Conservation (phyloP, 2,113 vertebrate genomes). For the Saimiri boliviensis region DNA sequence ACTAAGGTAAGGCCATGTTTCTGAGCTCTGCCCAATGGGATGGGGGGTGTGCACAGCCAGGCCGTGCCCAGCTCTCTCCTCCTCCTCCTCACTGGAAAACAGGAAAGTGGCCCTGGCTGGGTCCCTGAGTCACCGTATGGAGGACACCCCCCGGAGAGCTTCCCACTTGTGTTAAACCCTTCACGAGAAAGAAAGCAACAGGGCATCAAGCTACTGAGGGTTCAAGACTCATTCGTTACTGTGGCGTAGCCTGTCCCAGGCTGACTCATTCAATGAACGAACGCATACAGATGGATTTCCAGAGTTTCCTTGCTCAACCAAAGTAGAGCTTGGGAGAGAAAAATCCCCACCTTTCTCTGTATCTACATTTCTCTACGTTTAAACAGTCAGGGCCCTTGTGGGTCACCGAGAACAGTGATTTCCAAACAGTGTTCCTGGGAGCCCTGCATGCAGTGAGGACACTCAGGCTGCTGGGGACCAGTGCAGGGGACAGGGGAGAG, state of each 20-base stretch:
- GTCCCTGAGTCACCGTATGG: neutral
- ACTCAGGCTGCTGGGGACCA: fast-evolving
- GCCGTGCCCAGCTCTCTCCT: neutral
- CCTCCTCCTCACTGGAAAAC: neutral
- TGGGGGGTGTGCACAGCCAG: fast-evolving
- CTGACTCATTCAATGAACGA: too few relatives aligned
- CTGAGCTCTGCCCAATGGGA: fast-evolving
- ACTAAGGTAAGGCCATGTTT: fast-evolving
- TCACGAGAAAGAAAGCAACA: fast-evolving
- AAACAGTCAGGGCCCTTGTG: neutral
- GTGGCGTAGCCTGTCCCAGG: fast-evolving
- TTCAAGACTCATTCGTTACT: neutral
- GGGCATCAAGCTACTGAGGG: neutral
- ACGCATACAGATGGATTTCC: fast-evolving
- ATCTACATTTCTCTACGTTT: neutral
- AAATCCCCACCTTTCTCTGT: neutral
- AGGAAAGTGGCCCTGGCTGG: neutral
- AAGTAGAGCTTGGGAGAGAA: neutral
- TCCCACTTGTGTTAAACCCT: fast-evolving
- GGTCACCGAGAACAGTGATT: neutral
- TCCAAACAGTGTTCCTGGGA: neutral
- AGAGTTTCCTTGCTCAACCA: neutral
- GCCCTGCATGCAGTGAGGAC: too few relatives aligned
- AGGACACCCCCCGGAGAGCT: neutral
- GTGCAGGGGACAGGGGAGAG: fast-evolving